A percentile compares a stretch with the other conserved stretches of the same genome.
Evolutionary conservation across 92 coral and sea anemone genomes (phyloP).

Genomic region (Epizoanthus fatuus): DNA sequence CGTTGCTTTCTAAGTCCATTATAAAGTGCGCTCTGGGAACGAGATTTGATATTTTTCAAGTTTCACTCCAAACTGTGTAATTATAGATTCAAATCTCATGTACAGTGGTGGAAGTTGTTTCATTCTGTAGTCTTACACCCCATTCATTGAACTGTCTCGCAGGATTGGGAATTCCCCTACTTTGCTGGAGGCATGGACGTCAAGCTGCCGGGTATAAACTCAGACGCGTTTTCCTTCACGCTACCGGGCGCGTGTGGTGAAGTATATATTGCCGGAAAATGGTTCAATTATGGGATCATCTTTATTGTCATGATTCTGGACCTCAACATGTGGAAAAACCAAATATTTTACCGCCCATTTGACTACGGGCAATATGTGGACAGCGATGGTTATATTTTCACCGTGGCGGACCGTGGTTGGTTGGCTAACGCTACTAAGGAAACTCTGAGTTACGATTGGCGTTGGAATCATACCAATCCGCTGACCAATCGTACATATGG

Average conservation of each 20-base stretch:
- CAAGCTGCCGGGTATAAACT: slow-evolving; percentile 85
- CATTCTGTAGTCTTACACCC: background rate
- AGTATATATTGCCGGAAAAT: slow-evolving; percentile 88
- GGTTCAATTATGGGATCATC: slow-evolving; percentile 95
- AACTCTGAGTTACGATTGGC: slow-evolving; percentile 83
- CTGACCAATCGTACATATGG: slow-evolving; percentile 77
- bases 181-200: slow-evolving; percentile 86
- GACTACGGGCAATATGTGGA: slow-evolving; percentile 87
- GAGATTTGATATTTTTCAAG: no score
- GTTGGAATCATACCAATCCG: slow-evolving; percentile 82
- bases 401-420: slow-evolving; percentile 80
- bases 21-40: no score
- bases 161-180: slow-evolving; percentile 96
- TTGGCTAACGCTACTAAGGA: slow-evolving; percentile 75
- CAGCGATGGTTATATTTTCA: slow-evolving; percentile 67
- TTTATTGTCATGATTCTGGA: slow-evolving; percentile 94
- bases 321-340: slow-evolving; percentile 96
- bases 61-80: background rate
- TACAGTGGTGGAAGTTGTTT: background rate
- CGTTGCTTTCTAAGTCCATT: no score
- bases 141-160: background rate
- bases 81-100: background rate
- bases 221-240: slow-evolving; percentile 71
- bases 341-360: slow-evolving; percentile 85
- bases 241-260: slow-evolving; percentile 82